Evolutionary conservation across 2,888 invertebrate species (phyloP).

Genomic region (Drosophila limbata): DNA sequence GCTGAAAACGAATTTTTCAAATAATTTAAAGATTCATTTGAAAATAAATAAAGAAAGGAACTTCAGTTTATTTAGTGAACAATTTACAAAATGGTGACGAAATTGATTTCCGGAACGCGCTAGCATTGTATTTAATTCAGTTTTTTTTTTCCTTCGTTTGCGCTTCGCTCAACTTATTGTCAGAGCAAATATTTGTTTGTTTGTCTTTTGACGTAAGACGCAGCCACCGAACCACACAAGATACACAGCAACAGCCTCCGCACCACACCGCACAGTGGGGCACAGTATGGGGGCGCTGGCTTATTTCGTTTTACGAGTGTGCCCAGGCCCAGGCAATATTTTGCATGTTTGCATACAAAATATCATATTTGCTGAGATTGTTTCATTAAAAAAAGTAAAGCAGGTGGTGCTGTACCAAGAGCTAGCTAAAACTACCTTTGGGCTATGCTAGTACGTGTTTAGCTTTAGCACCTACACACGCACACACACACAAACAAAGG

Average conservation of each 20-base stretch:
- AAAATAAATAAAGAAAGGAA: neutral
- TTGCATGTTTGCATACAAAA: conserved; percentile 82
- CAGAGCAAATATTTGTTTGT: conserved; percentile 77
- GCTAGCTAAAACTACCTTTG: conserved; percentile 44
- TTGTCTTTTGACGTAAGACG: conserved; percentile 72
- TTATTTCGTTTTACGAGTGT: conserved; percentile 73
- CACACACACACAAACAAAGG: conserved; percentile 21
- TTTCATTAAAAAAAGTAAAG: conserved; percentile 75
- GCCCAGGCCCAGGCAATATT: conserved; percentile 62
- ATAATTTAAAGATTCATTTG: too few relatives aligned
- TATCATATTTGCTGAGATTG: conserved; percentile 80
- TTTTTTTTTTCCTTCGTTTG: conserved; percentile 25
- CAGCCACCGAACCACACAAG: conserved; percentile 48
- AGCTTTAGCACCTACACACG: conserved; percentile 72
- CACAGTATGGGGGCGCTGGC: conserved; percentile 29
- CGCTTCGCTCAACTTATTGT: conserved; percentile 62
- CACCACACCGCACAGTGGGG: conserved; percentile 14
- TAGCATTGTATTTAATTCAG: conserved; percentile 44
- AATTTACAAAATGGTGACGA: conserved; percentile 1
- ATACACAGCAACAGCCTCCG: conserved; percentile 19
- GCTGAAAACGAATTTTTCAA: neutral
- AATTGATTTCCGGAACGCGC: conserved; percentile 21
- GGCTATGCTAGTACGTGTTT: conserved; percentile 73
- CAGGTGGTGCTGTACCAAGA: conserved; percentile 21
- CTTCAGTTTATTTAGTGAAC: neutral